Conservation (phyloP, 2,113 vertebrate genomes). For the Gavialis gangeticus region DNA sequence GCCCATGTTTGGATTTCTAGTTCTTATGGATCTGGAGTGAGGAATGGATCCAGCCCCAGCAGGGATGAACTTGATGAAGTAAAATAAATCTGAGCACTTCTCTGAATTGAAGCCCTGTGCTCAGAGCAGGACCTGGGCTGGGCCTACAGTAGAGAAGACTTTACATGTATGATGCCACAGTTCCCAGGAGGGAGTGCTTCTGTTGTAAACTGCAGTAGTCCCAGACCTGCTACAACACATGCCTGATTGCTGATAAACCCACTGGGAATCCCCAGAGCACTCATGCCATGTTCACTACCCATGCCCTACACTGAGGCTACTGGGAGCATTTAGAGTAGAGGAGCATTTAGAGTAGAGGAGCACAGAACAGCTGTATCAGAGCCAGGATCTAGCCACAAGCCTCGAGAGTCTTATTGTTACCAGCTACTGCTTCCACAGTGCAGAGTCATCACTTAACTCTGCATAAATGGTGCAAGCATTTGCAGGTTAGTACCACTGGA, state of each 20-base stretch:
- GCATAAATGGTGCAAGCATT: neutral
- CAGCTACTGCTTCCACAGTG: neutral
- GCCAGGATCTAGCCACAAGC: neutral
- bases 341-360: neutral
- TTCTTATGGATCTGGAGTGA: neutral
- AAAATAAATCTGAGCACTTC: neutral
- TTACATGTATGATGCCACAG: neutral
- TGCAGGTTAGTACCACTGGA: neutral
- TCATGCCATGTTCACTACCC: neutral
- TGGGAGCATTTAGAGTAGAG: too few species aligned
- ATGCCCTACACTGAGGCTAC: neutral
- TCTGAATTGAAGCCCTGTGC: neutral
- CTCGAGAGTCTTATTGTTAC: neutral
- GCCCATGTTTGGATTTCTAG: neutral
- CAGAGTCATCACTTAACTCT: neutral
- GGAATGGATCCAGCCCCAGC: neutral
- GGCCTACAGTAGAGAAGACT: too few species aligned
- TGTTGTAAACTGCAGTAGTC: neutral
- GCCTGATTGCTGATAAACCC: neutral
- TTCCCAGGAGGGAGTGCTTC: neutral
- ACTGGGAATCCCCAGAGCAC: neutral
- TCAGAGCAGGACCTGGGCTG: neutral
- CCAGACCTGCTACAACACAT: neutral
- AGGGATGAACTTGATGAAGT: neutral
- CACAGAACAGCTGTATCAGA: accelerated